Conservation (phyloP, 2,113 vertebrate genomes). For the Ascaphus truei region DNA sequence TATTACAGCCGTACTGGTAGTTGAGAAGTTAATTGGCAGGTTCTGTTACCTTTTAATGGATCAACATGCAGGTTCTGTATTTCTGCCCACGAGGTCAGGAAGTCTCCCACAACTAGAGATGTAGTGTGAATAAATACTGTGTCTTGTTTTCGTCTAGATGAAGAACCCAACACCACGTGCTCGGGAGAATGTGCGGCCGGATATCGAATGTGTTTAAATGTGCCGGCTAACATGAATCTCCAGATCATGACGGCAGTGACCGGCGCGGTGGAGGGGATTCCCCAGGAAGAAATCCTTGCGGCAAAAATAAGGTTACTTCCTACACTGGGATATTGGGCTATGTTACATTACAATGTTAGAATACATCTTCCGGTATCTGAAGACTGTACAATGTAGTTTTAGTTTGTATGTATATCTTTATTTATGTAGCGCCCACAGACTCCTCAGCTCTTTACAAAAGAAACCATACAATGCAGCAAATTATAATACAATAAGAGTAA, state of each 20-base stretch:
- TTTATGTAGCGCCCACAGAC: too few relatives aligned
- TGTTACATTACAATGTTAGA: background rate
- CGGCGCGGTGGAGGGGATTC: slow-evolving; percentile 62
- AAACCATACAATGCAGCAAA: too few relatives aligned
- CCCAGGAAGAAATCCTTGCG: slow-evolving; percentile 66
- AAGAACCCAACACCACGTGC: slow-evolving; percentile 6
- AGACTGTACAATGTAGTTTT: background rate
- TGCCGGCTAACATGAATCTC: slow-evolving; percentile 75
- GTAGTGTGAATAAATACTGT: background rate
- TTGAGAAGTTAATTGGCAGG: too few relatives aligned
- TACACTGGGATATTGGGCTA: background rate
- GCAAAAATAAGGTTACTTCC: slow-evolving; percentile 71
- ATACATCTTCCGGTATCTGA: background rate
- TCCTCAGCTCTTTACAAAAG: background rate
- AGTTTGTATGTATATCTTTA: too few relatives aligned
- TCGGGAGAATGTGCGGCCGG: background rate
- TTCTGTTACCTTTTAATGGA: too few relatives aligned
- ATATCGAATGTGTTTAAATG: slow-evolving; percentile 32
- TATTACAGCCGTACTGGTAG: too few relatives aligned
- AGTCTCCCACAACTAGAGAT: background rate
- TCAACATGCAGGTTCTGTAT: too few relatives aligned
- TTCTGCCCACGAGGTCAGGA: too few relatives aligned
- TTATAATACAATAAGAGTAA: too few relatives aligned
- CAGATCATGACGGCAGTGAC: slow-evolving; percentile 61
- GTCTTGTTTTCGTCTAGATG: background rate